Percentiles rank a stretch among this genome's conserved stretches.
Conservation (phyloP, 2,888 invertebrate genomes). For the Tipula lateralis region DNA sequence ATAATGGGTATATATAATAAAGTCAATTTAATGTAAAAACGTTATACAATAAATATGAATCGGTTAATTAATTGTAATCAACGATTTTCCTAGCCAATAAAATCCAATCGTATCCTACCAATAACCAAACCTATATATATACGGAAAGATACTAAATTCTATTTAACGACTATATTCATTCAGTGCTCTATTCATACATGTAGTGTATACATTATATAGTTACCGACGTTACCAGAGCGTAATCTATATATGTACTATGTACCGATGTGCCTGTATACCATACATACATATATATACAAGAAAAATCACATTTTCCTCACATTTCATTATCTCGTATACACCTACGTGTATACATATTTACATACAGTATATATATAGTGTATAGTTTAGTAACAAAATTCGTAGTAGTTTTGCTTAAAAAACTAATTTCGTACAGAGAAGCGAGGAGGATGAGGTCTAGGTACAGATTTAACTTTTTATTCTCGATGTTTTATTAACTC, state of each 20-base stretch:
- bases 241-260: background rate
- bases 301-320: background rate
- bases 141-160: background rate
- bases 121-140: background rate
- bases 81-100: slow-evolving; percentile 11
- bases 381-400: background rate
- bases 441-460: background rate
- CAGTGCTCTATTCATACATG: no score
- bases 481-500: slow-evolving; percentile 19
- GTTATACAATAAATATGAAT: slow-evolving; percentile 24
- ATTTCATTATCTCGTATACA: slow-evolving; percentile 15
- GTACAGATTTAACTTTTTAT: slow-evolving; percentile 11
- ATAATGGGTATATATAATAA: background rate
- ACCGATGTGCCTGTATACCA: background rate
- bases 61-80: slow-evolving; percentile 19
- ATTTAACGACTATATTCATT: slow-evolving; percentile 19
- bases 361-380: background rate
- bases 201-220: background rate
- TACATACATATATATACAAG: background rate
- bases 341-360: background rate
- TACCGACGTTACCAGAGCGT: background rate
- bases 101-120: background rate
- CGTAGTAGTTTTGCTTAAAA: background rate
- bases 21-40: slow-evolving; percentile 11
- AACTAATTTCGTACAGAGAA: background rate